Percentiles rank a stretch among this genome's conserved stretches.
Evolutionary conservation across 2,888 invertebrate species (phyloP).

Genomic region (Melieria omissa): DNA sequence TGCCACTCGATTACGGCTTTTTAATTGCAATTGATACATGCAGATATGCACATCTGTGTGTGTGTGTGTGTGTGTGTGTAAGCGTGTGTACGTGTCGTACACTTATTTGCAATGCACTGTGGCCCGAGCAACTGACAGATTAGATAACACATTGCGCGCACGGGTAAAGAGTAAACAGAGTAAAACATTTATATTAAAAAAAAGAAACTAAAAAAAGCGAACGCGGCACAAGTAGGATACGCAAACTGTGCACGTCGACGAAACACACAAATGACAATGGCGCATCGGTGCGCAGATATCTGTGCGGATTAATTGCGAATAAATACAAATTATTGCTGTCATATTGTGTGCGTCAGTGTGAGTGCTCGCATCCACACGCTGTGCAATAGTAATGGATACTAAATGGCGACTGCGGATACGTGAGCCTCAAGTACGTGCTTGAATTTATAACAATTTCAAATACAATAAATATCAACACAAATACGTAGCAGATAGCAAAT

Average conservation of each 20-base stretch:
- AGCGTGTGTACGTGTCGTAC: not conserved
- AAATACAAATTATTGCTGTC: not conserved
- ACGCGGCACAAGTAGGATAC: slow-evolving; percentile 2
- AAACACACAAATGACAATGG: not conserved
- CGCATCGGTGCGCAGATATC: too few relatives aligned
- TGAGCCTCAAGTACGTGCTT: not conserved
- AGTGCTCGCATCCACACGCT: slow-evolving; percentile 1
- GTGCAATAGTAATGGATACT: too few relatives aligned
- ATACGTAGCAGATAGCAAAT: too few relatives aligned
- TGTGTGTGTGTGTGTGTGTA: too few relatives aligned
- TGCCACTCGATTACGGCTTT: too few relatives aligned
- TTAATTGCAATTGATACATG: too few relatives aligned
- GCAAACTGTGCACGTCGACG: not conserved
- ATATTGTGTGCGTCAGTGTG: not conserved
- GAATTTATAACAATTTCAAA: slow-evolving; percentile 6
- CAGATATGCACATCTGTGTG: not conserved
- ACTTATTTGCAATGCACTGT: too few relatives aligned
- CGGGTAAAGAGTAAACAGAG: not conserved
- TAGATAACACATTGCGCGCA: slow-evolving; percentile 11
- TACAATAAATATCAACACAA: not conserved
- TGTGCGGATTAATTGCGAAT: too few relatives aligned
- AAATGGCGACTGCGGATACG: too few relatives aligned
- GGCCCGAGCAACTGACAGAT: not conserved
- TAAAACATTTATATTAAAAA: not conserved
- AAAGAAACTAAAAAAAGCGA: slow-evolving; percentile 3